These are phyloP conservation scores for Stramonita haemastoma DNA, from an alignment of 2,888 invertebrate species.

Conservation along the genomic window DNA sequence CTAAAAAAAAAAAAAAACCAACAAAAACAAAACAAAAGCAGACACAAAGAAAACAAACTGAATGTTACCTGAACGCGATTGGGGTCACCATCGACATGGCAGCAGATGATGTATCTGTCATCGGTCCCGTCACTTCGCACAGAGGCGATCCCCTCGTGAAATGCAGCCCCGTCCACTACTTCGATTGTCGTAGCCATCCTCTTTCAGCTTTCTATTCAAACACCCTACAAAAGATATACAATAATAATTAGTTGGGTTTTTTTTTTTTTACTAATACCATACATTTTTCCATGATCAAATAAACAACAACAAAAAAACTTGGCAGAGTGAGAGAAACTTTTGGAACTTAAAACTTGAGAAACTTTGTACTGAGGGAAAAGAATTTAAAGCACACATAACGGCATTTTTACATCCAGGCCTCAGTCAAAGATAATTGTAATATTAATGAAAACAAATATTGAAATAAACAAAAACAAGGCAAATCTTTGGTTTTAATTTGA, in stretches of 20 bases:
- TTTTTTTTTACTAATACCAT: too few species aligned
- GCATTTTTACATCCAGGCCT: not conserved
- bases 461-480: not conserved
- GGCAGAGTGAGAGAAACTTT: too few species aligned
- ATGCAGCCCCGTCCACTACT: constrained; percentile 60
- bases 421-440: not conserved
- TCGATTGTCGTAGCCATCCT: constrained; percentile 70
- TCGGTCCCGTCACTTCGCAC: constrained; percentile 63
- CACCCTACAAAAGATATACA: not conserved
- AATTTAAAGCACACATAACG: too few species aligned
- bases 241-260: too few species aligned
- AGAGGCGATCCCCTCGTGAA: constrained; percentile 64
- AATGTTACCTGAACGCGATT: constrained; percentile 48
- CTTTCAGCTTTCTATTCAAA: not conserved
- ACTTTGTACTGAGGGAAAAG: not conserved
- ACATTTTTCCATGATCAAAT: not conserved
- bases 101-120: constrained; percentile 64
- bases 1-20: too few species aligned
- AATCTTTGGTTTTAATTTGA: not conserved
- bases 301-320: not conserved
- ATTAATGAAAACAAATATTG: not conserved
- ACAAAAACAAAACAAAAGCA: not conserved
- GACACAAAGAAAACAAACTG: too few species aligned
- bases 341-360: not conserved
- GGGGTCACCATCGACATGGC: constrained; percentile 72